phyloP scores from a whole-genome alignment of 2,888 invertebrate species.

The Macaria notata region DNA sequence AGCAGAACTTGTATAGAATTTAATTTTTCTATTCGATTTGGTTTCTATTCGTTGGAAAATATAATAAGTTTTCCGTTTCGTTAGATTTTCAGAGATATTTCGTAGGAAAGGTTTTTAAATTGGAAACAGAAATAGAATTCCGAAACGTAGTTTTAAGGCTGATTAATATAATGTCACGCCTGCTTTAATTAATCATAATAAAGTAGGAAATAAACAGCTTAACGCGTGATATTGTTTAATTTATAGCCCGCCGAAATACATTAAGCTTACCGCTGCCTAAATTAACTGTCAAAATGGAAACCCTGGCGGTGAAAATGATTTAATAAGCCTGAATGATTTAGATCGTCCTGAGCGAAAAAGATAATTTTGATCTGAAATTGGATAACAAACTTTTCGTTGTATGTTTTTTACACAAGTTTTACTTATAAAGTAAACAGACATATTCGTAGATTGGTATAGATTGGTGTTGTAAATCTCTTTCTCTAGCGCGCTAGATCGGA shows the following conservation, averaged over 20 bases:
- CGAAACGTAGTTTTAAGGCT: not conserved
- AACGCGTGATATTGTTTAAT: not conserved
- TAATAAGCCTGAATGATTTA: conserved; percentile 9
- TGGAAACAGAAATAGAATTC: not conserved
- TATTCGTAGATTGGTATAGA: no score
- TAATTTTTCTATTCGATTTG: conserved; percentile 4
- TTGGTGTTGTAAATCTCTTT: no score
- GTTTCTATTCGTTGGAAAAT: not conserved
- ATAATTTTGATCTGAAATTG: not conserved
- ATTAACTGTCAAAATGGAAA: conserved; percentile 4
- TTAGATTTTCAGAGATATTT: not conserved
- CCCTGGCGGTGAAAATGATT: conserved; percentile 6
- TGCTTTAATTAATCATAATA: not conserved
- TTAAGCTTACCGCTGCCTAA: conserved; percentile 3
- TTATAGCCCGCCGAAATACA: not conserved
- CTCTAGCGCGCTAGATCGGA: no score
- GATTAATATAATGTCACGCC: not conserved
- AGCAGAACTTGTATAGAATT: conserved; percentile 19
- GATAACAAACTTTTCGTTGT: no score
- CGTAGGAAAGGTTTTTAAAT: not conserved
- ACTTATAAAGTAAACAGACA: no score
- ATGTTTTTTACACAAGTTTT: no score
- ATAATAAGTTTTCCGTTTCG: not conserved
- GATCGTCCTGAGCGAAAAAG: conserved; percentile 1
- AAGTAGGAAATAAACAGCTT: conserved; percentile 4